These are phyloP conservation scores for Acleris cristana DNA, from an alignment of 2,888 invertebrate species.

Conservation along the genomic window DNA sequence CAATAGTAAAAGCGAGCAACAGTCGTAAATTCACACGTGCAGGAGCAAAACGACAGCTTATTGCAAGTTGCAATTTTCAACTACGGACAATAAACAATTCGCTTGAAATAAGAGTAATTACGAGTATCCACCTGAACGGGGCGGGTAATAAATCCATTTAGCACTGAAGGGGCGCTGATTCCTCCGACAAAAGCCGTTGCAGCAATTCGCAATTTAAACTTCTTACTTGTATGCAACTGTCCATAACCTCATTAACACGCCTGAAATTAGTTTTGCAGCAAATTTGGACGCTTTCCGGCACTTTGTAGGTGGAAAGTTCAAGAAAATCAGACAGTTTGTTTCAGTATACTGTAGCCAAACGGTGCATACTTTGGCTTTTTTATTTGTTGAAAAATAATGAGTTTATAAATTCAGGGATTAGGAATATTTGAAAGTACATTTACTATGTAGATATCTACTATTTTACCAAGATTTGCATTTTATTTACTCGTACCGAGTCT, in stretches of 20 bases:
- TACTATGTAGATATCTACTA: no score
- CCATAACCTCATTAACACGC: constrained; percentile 64
- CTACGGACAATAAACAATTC: constrained; percentile 69
- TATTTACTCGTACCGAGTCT: no score
- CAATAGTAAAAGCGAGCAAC: constrained; percentile 25
- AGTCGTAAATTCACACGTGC: constrained; percentile 35
- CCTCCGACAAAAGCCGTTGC: constrained; percentile 69
- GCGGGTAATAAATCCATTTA: constrained; percentile 77
- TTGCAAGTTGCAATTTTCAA: constrained; percentile 58
- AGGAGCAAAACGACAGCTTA: constrained; percentile 38
- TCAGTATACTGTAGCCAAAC: constrained; percentile 16
- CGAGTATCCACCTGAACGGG: constrained; percentile 70
- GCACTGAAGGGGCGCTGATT: constrained; percentile 73
- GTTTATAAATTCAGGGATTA: no score
- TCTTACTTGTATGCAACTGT: constrained; percentile 65
- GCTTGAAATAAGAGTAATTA: constrained; percentile 73
- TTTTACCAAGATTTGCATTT: no score
- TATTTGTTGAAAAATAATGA: no score
- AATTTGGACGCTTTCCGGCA: constrained; percentile 41
- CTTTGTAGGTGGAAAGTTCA: constrained; percentile 39
- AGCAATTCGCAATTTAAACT: constrained; percentile 71
- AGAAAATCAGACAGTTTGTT: constrained; percentile 26
- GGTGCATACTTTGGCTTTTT: neutral
- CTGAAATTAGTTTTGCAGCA: constrained; percentile 56
- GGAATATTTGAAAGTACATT: no score